Base-by-base conservation (phyloP, 2,797 vertebrate species). In the Manis pentadactyla region DNA sequence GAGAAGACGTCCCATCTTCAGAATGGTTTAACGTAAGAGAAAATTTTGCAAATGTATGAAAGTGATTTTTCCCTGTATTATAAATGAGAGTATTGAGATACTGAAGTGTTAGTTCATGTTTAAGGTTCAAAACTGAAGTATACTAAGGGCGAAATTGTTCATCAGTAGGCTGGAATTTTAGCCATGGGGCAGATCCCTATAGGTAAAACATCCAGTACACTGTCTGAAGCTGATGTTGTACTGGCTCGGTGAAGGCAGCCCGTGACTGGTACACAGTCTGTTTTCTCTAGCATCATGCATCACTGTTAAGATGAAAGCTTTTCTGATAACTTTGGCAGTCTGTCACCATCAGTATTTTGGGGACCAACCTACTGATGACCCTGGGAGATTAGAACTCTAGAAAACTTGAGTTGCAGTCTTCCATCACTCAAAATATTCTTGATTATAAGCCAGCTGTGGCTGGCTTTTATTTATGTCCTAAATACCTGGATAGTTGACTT, bases 401-500 rank as follows among this genome's bases (percentile, higher is more conserved):
- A 90, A 42, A 92, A 78, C 57, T 71, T 90, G 46, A 95, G n/a
- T 55, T 42, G 51, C 19, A 37, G n/a, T 46, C 34, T 59, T 79
- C 34, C 53, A 74, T n/a, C 53, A 73, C 27, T 74, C 55, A 81
- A 29, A 57, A 31, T 68, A 2, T 88, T 88, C 53, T 85, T 74
- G 81, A 63, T 85, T 82, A 25, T 90, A 63, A 74, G 69, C 75
- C 68, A 78, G 34, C 55, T 86, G 69, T 87, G 55, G 74, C 55
- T 94, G 25, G 69, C 23, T 75, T 42, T 71, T 89, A 42, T 53
- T 18, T 90, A 46, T 75, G 29, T 82, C 59, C 42, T 84, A 31
- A 87, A 61, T 96, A 87, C 78, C 63, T 93, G 51, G 14, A 46
- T 51, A 59, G 74, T n/a, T n/a, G n/a, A n/a, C n/a, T 19, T n/a